phyloP scores from a whole-genome alignment of 2,888 invertebrate species.

The Chesias legatella region DNA sequence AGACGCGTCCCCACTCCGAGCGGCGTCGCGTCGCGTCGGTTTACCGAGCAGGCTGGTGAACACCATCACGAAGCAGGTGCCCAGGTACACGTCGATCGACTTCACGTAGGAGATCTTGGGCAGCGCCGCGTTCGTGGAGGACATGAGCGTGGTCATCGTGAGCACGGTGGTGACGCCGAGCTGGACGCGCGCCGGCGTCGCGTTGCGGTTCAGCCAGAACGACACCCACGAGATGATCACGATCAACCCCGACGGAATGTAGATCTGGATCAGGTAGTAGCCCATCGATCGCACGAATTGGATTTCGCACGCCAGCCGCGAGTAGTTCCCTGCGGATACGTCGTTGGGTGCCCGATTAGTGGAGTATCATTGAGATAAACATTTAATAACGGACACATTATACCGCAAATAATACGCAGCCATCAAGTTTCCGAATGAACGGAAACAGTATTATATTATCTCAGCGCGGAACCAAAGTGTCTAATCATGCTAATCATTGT shows the following conservation, averaged over 20 bases:
- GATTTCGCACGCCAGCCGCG: conserved; percentile 94
- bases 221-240: conserved; percentile 97
- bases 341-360: no score
- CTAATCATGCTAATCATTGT: no score
- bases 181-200: conserved; percentile 94
- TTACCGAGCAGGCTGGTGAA: conserved; percentile 95
- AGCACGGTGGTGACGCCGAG: conserved; percentile 96
- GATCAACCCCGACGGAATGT: conserved; percentile 96
- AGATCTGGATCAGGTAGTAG: conserved; percentile 98
- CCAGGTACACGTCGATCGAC: conserved; percentile 96
- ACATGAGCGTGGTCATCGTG: conserved; percentile 98
- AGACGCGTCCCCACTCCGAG: no score
- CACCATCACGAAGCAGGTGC: conserved; percentile 98
- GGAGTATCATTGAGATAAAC: no score
- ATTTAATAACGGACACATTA: no score
- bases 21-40: no score
- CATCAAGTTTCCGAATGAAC: no score
- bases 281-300: conserved; percentile 97
- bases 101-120: conserved; percentile 98
- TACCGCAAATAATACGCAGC: no score
- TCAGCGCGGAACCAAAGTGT: no score
- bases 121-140: conserved; percentile 95
- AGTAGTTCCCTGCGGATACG: conserved; percentile 89
- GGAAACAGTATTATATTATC: no score
- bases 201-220: conserved; percentile 96